A percentile compares a stretch with the other conserved stretches of the same genome.
Conservation (phyloP, 1,140 invertebrate species). For the Zaprionus ornatus region DNA sequence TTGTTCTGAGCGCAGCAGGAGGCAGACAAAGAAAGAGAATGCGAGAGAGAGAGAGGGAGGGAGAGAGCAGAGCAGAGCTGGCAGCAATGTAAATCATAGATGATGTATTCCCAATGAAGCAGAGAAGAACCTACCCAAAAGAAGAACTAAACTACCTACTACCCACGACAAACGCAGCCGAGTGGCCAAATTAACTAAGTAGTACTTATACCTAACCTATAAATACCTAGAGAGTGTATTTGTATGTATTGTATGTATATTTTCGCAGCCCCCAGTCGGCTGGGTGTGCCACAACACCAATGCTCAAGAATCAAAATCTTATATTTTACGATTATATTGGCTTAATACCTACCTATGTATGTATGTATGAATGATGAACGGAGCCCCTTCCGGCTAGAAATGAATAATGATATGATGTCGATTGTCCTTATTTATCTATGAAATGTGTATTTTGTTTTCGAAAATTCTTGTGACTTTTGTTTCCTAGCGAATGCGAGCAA, state of each 20-base stretch:
- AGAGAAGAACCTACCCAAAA: constrained; percentile 65
- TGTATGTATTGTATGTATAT: constrained; percentile 68
- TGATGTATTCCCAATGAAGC: constrained; percentile 66
- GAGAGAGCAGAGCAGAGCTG: background rate
- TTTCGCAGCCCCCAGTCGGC: constrained; percentile 60
- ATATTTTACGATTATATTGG: constrained; percentile 68
- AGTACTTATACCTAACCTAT: constrained; percentile 60
- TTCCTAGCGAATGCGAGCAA: constrained; percentile 75
- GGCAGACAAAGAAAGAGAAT: constrained; percentile 20
- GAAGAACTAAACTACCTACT: constrained; percentile 68
- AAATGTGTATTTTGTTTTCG: constrained; percentile 1
- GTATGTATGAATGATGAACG: constrained; percentile 26
- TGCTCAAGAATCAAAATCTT: constrained; percentile 77
- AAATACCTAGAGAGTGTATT: constrained; percentile 45
- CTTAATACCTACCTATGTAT: constrained; percentile 25
- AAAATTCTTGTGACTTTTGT: constrained; percentile 49
- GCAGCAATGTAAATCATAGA: constrained; percentile 71
- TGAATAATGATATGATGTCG: constrained; percentile 34
- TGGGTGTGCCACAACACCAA: constrained; percentile 67
- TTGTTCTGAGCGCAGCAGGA: constrained; percentile 50
- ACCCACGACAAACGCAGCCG: constrained; percentile 71
- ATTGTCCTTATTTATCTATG: constrained; percentile 6
- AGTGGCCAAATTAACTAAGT: constrained; percentile 81
- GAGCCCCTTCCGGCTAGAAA: constrained; percentile 40
- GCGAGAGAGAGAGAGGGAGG: background rate